Conservation (phyloP, 1,140 invertebrate species). For the Drosophila insularis region DNA sequence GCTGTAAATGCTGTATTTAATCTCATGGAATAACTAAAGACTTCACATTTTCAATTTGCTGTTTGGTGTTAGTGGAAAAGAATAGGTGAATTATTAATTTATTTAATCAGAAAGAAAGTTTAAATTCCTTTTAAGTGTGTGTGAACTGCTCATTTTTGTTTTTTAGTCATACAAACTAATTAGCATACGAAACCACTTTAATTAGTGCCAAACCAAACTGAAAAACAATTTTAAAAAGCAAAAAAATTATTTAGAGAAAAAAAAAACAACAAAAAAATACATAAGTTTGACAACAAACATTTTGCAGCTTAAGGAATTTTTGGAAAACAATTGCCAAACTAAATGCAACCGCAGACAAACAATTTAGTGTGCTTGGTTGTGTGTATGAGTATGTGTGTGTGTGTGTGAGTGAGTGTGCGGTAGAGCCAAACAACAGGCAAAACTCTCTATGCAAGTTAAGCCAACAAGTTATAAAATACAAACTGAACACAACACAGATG, state of each 20-base stretch:
- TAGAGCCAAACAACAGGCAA: constrained; percentile 41
- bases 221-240: background rate
- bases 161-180: background rate
- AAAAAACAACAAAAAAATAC: constrained; percentile 20
- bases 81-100: too few species aligned
- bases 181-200: constrained; percentile 10
- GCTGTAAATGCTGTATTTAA: background rate
- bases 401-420: background rate
- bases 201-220: constrained; percentile 29
- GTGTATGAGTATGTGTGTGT: background rate
- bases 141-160: background rate
- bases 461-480: constrained; percentile 71
- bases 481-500: constrained; percentile 34
- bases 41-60: background rate
- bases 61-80: too few species aligned
- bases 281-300: constrained; percentile 54
- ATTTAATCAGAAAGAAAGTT: background rate
- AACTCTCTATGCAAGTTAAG: constrained; percentile 60
- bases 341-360: constrained; percentile 54
- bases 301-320: constrained; percentile 58
- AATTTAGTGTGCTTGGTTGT: constrained; percentile 4
- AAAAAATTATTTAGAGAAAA: background rate
- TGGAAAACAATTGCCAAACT: constrained; percentile 56
- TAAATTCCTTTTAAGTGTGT: background rate
- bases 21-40: background rate